Evolutionary conservation across 2,113 vertebrate genomes (phyloP), one percentile per base, ranked within the genome.

Genomic region (Leiothrix lutea): DNA sequence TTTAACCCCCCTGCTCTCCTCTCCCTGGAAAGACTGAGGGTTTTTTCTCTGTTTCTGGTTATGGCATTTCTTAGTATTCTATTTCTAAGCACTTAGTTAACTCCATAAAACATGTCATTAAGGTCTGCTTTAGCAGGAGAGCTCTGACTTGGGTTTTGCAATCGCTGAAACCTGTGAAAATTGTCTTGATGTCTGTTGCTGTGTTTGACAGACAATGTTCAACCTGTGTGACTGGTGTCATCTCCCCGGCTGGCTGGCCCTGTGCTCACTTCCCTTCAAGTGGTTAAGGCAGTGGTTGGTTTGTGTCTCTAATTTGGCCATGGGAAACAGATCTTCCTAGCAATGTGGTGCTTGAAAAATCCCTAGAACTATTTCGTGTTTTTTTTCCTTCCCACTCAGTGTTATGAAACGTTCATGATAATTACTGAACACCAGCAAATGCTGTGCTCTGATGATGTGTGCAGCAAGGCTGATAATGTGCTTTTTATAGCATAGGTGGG

Each of bases 231-330:
- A 12, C 66, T 80, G 79, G 23, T 90, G 77, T 42, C 65, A 47
- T 57, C 84, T 47, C 74, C 70, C 26, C 14, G 62, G 67, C 84
- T 90, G 86, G 14, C 78, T 26, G 31, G 77, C 74, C 53, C 53
- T 35, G 71, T 24, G 44, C 72, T 96, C 72, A 85, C 87, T 97
- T 96, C 95, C 95, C 90, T 95, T 94, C 92, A 54, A 88, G 95
- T 94, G 95, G 96, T 94, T 93, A 65, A 62, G 50, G 78, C 89
- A 40, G 91, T 93, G 95, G 91, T 94, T 95, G 60, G 22, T 36
- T 69, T 89, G 77, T 94, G 77, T 73, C 90, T 96, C 48, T 95
- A 80, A 94, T 94, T 95, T 70, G 53, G 66, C 66, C 62, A 72
- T 80, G 94, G 85, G 92, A 95, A 96, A 79, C 73, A 92, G 33